phyloP scores from a whole-genome alignment of 2,797 vertebrate species.

The Scarus forsteni region DNA sequence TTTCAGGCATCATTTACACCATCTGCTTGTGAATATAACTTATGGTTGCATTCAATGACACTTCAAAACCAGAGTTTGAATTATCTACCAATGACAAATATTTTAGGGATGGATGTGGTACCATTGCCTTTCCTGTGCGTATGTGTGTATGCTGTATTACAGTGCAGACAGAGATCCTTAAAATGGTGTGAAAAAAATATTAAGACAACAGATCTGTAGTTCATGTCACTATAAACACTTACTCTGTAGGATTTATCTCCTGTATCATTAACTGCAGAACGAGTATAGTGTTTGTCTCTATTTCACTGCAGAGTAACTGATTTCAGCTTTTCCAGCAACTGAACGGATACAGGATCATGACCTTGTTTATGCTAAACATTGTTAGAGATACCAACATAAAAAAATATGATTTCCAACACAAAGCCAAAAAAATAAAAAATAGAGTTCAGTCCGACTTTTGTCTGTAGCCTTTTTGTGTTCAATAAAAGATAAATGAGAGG shows the following conservation, averaged over 20 bases:
- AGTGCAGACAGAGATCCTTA: no score
- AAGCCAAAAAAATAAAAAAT: conserved; percentile 16
- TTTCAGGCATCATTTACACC: no score
- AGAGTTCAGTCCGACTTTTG: conserved; percentile 8
- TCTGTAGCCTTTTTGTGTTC: neutral
- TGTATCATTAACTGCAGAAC: conserved; percentile 9
- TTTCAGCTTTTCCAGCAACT: conserved; percentile 27
- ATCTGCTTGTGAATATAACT: no score
- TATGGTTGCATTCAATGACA: no score
- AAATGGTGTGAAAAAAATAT: neutral
- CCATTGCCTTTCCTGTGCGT: no score
- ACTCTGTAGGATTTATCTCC: neutral
- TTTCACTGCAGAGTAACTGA: conserved; percentile 48
- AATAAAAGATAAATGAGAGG: neutral
- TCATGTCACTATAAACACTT: neutral
- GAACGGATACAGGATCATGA: conserved; percentile 79
- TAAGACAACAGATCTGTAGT: neutral
- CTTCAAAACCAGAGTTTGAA: no score
- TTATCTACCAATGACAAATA: no score
- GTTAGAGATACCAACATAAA: conserved; percentile 69
- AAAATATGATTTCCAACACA: conserved; percentile 43
- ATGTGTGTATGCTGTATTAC: no score
- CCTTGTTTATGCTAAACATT: conserved; percentile 72
- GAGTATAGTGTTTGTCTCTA: neutral
- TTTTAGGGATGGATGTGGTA: no score